phyloP scores from a whole-genome alignment of 2,888 invertebrate species.

The Cosmia trapezina region DNA sequence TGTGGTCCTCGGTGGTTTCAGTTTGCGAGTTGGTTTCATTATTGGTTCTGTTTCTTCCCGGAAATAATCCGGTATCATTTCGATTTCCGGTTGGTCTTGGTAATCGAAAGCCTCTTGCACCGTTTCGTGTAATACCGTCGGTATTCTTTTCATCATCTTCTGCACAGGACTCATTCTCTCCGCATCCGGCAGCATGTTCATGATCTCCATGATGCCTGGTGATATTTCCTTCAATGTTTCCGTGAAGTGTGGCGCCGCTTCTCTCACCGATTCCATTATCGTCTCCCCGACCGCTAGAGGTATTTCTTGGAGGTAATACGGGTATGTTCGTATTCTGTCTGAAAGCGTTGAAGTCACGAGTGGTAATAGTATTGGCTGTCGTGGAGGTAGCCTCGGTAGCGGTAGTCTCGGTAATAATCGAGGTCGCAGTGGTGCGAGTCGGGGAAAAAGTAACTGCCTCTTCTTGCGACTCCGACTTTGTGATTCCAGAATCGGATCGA shows the following conservation, averaged over 20 bases:
- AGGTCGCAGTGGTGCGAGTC: slow-evolving; percentile 76
- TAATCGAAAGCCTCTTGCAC: slow-evolving; percentile 82
- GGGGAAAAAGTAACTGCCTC: slow-evolving; percentile 82
- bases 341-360: slow-evolving; percentile 85
- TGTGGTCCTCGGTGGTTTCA: slow-evolving; percentile 69
- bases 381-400: slow-evolving; percentile 78
- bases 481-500: slow-evolving; percentile 51
- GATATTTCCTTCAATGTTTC: slow-evolving; percentile 86
- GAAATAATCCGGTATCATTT: slow-evolving; percentile 71
- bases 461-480: slow-evolving; percentile 74
- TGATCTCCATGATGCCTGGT: slow-evolving; percentile 86
- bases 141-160: slow-evolving; percentile 83
- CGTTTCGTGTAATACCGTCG: slow-evolving; percentile 84
- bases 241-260: slow-evolving; percentile 86
- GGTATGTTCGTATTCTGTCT: slow-evolving; percentile 86
- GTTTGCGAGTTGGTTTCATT: slow-evolving; percentile 62
- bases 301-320: slow-evolving; percentile 88
- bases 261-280: slow-evolving; percentile 85
- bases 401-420: slow-evolving; percentile 73
- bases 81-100: slow-evolving; percentile 72
- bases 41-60: slow-evolving; percentile 64
- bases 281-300: slow-evolving; percentile 86
- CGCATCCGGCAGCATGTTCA: slow-evolving; percentile 83
- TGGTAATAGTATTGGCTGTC: slow-evolving; percentile 82
- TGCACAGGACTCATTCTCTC: slow-evolving; percentile 79